phyloP scores from a whole-genome alignment of 2,888 invertebrate species.

The Leptogaster cylindrica region DNA sequence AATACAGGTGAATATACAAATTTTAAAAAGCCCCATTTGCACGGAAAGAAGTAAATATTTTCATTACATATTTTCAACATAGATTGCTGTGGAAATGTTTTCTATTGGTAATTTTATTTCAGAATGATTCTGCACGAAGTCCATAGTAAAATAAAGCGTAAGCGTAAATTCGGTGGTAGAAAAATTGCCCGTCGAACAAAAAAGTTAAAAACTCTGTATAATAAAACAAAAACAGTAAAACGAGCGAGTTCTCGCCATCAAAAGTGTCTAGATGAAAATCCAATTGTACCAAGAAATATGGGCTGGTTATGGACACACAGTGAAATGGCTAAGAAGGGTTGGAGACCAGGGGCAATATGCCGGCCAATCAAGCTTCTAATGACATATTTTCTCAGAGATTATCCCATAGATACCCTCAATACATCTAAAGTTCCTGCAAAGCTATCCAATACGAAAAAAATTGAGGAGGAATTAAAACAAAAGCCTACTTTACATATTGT shows the following conservation, averaged over 20 bases:
- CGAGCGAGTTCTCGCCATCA: slow-evolving; percentile 65
- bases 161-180: no score
- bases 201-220: not conserved
- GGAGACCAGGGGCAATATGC: slow-evolving; percentile 59
- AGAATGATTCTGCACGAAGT: no score
- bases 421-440: slow-evolving; percentile 53
- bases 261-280: slow-evolving; percentile 64
- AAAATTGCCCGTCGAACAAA: no score
- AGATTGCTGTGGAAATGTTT: no score
- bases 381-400: slow-evolving; percentile 58
- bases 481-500: slow-evolving; percentile 71
- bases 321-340: slow-evolving; percentile 53
- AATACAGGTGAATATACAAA: no score
- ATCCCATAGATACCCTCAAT: slow-evolving; percentile 55
- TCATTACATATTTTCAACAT: no score
- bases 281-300: slow-evolving; percentile 69
- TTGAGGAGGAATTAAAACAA: slow-evolving; percentile 49
- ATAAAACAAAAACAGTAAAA: no score
- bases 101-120: no score
- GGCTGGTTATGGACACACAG: slow-evolving; percentile 71
- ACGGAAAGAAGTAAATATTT: no score
- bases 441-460: slow-evolving; percentile 54
- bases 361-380: slow-evolving; percentile 58
- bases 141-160: no score
- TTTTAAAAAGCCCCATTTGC: no score